phyloP scores from a whole-genome alignment of 2,113 vertebrate genomes.

The Prochilodus magdalenae region DNA sequence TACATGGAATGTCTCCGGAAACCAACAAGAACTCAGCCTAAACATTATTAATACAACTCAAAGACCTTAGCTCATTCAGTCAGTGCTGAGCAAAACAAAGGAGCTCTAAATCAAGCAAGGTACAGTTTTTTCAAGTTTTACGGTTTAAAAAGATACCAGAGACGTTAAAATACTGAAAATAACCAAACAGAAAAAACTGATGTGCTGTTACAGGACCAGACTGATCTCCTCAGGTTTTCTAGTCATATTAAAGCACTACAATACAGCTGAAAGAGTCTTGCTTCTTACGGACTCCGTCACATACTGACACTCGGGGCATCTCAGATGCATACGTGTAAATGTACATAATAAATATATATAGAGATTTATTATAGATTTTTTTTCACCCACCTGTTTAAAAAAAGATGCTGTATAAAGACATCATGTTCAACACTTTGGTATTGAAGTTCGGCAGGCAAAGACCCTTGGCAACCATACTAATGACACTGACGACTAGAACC shows the following conservation, averaged over 20 bases:
- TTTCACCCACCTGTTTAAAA: constrained; percentile 28
- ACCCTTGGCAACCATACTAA: constrained; percentile 52
- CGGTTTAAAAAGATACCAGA: constrained; percentile 31
- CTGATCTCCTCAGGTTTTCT: constrained; percentile 11
- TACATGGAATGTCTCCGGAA: constrained; percentile 21
- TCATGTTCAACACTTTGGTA: constrained; percentile 70
- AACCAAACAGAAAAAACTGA: neutral
- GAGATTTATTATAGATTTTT: constrained; percentile 7
- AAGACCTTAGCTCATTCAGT: constrained; percentile 25
- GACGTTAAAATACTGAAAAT: constrained; percentile 25
- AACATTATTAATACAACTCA: constrained; percentile 31
- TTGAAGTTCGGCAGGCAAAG: constrained; percentile 61
- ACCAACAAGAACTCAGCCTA: constrained; percentile 25
- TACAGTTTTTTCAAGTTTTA: constrained; percentile 23
- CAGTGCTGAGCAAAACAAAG: constrained; percentile 12
- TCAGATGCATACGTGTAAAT: constrained; percentile 47
- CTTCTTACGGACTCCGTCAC: constrained; percentile 16
- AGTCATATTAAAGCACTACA: constrained; percentile 34
- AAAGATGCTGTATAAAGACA: constrained; percentile 47
- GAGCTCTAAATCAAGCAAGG: constrained; percentile 33
- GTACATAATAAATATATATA: constrained; percentile 48
- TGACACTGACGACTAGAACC: constrained; percentile 30
- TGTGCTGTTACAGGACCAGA: constrained; percentile 13
- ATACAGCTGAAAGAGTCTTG: constrained; percentile 29
- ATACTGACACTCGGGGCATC: constrained; percentile 46